Conservation (phyloP, 2,113 vertebrate genomes). For the Perca fluviatilis region DNA sequence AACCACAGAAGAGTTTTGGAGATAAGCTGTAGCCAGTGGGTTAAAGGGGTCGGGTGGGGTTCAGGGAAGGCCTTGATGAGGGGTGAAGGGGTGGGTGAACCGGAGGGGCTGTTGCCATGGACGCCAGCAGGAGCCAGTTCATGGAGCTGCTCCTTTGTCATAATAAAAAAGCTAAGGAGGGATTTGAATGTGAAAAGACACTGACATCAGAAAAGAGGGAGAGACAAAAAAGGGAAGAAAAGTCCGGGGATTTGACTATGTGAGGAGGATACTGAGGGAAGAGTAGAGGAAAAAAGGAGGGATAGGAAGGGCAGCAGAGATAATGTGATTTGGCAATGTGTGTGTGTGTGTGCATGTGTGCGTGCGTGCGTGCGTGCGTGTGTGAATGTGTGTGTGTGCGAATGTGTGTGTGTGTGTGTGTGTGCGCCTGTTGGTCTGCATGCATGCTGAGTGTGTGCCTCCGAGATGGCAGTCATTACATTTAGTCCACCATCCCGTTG, state of each 20-base stretch:
- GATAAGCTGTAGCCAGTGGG: conserved; percentile 19
- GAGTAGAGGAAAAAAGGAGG: conserved; percentile 34
- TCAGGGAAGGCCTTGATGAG: conserved; percentile 55
- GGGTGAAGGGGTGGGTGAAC: conserved; percentile 23
- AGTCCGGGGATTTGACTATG: conserved; percentile 66
- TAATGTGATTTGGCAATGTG: conserved; percentile 54
- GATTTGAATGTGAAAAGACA: conserved; percentile 82
- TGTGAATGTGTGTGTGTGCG: conserved; percentile 38
- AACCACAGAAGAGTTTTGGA: conserved; percentile 11
- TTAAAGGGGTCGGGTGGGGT: conserved; percentile 57
- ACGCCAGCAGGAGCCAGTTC: conserved; percentile 67
- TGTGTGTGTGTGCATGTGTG: conserved; percentile 21
- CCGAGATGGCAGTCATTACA: conserved; percentile 54
- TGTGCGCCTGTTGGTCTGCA: conserved; percentile 12
- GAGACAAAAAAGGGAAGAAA: conserved; percentile 61
- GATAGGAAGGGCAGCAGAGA: conserved; percentile 44
- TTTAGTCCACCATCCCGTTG: conserved; percentile 42
- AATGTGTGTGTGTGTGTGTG: conserved; percentile 23
- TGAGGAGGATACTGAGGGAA: conserved; percentile 64
- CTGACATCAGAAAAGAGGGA: conserved; percentile 66
- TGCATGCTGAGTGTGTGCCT: conserved; percentile 32
- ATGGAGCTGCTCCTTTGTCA: conserved; percentile 76
- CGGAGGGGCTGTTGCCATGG: conserved; percentile 73
- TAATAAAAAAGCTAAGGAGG: conserved; percentile 64
- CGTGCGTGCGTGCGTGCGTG: conserved; percentile 18